These are phyloP conservation scores for Orthochromis malagaraziensis DNA, from an alignment of 2,113 vertebrate species.

Conservation along the genomic window DNA sequence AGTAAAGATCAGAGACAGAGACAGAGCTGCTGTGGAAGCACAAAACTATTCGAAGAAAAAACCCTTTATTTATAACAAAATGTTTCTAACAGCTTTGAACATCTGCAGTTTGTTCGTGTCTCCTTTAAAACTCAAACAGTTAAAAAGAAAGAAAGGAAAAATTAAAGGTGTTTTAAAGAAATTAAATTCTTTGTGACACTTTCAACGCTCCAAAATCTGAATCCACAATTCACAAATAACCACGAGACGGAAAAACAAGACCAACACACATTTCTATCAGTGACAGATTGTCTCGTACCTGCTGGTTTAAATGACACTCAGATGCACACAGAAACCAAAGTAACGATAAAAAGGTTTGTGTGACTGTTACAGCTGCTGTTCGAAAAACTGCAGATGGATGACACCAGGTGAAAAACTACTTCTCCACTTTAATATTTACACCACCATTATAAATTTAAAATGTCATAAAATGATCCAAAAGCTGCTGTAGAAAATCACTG, in stretches of 20 bases:
- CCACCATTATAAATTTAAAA: background rate
- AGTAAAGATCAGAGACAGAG: background rate
- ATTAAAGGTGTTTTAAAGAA: fast-evolving
- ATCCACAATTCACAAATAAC: background rate
- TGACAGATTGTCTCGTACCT: fast-evolving
- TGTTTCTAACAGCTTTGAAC: background rate
- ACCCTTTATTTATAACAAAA: background rate
- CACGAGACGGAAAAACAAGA: background rate
- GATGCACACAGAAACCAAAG: background rate
- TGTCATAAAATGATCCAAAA: background rate
- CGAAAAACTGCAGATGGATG: background rate
- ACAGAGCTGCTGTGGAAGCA: background rate
- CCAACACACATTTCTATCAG: background rate
- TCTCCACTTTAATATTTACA: background rate
- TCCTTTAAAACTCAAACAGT: background rate
- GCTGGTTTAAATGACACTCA: background rate
- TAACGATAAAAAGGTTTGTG: background rate
- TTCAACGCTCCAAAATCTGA: background rate
- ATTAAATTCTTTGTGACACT: background rate
- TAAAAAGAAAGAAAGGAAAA: fast-evolving
- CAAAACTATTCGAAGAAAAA: fast-evolving
- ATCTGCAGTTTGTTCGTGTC: fast-evolving
- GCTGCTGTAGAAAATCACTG: background rate
- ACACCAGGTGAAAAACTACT: background rate
- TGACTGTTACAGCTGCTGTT: background rate